A percentile compares a stretch with the other conserved stretches of the same genome.
Conservation (phyloP, 2,797 vertebrate species). For the Staurois parvus region DNA sequence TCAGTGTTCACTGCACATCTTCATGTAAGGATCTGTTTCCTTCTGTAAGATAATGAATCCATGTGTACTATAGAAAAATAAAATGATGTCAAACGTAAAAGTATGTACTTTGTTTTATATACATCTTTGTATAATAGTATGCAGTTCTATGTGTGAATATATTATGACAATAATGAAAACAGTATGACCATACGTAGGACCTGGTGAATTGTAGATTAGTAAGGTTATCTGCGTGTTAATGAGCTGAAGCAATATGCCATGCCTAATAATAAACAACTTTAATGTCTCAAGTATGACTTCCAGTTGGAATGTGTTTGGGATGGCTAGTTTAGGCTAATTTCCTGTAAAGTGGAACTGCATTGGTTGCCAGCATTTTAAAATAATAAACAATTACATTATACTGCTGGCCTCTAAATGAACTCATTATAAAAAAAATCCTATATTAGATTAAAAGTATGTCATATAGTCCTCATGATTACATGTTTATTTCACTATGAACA, state of each 20-base stretch:
- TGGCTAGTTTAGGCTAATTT: not conserved
- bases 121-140: not conserved
- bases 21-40: not conserved
- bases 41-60: not conserved
- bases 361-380: not conserved
- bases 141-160: not conserved
- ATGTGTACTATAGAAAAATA: not conserved
- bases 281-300: not conserved
- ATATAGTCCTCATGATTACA: no score
- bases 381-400: not conserved
- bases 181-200: not conserved
- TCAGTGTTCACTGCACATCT: not conserved
- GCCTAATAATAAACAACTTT: constrained; percentile 5
- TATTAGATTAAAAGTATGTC: no score
- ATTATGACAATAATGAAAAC: not conserved
- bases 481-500: no score
- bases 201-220: not conserved
- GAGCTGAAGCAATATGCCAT: not conserved
- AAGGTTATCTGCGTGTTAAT: not conserved
- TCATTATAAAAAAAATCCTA: no score
- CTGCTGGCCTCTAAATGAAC: not conserved
- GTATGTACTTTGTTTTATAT: not conserved
- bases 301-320: not conserved
- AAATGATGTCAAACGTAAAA: not conserved
- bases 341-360: not conserved